Evolutionary conservation across 1,140 invertebrate genomes (phyloP), one percentile per base, ranked within the genome.

Genomic region (Drosophila equinoxialis): DNA sequence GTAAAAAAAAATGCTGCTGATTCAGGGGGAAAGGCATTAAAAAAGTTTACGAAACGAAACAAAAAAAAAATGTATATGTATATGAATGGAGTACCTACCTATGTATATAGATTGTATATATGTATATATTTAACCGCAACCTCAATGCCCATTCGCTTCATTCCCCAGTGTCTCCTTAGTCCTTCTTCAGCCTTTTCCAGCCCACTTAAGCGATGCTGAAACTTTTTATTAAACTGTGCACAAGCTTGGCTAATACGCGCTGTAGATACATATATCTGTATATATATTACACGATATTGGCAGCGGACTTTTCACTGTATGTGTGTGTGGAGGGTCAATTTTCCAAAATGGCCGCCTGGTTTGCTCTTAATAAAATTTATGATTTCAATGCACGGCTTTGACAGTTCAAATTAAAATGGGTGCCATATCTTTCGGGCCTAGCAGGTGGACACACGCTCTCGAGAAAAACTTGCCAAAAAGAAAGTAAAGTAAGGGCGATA

Each of bases 351-450:
- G 84, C 70, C 81, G 85, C 81, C 76, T 71, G 84, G 85, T 75
- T 89, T 89, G 84, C 74, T 85, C 85, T 89, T 89, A 89, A 90
- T 89, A 89, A 89, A 89, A 89, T 89, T 89, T 89, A 89, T 89
- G 84, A 90, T 89, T 90, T 78, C 77, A 71, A 84, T 74, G 84
- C 77, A 90, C 85, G 81, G 71, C 85, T 89, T 83, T 89, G 84
- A 89, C 84, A 89, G 84, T 90, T 89, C 67, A 89, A 89, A 89
- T 89, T 89, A 89, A 89, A 89, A 89, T 81, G 84, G 84, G 68
- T 80, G 74, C 66, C 37, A 65, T 48, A 30, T 13, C 63, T 11
- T 30, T 6, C 45, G 11, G 45, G 62, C 37, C n/a, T 20, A 45
- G 37, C 57, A 26, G 62, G 58, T 67, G 80, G 75, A 68, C 73